A percentile compares a stretch with the other conserved stretches of the same genome.
phyloP scores from a whole-genome alignment of 2,797 vertebrate genomes.

The Protonibea diacanthus region DNA sequence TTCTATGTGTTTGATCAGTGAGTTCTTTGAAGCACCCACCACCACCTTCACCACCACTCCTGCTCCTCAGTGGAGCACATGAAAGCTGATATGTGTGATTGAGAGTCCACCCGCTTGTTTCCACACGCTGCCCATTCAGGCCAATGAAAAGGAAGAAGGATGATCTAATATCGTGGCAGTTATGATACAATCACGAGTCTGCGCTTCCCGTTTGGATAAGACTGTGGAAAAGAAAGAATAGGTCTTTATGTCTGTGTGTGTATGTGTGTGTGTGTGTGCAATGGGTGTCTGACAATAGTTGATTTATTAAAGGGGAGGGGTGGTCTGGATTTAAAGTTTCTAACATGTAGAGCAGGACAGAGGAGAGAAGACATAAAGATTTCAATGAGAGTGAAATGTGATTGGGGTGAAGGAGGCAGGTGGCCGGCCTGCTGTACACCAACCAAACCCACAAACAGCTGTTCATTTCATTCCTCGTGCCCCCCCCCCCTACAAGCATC shows the following conservation, averaged over 20 bases:
- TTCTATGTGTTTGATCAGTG: slow-evolving; percentile 70
- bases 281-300: slow-evolving; percentile 8
- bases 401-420: slow-evolving; percentile 67
- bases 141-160: slow-evolving; percentile 37
- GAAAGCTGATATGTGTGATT: slow-evolving; percentile 74
- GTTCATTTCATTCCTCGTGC: slow-evolving; percentile 70
- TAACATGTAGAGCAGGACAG: background rate
- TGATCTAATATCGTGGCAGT: slow-evolving; percentile 64
- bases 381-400: slow-evolving; percentile 48
- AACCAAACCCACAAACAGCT: slow-evolving; percentile 75
- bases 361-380: background rate
- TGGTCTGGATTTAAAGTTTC: slow-evolving; percentile 8
- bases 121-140: slow-evolving; percentile 53
- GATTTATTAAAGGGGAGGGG: background rate
- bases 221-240: slow-evolving; percentile 7
- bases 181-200: slow-evolving; percentile 61
- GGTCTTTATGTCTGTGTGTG: slow-evolving; percentile 9
- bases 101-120: slow-evolving; percentile 58
- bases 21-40: slow-evolving; percentile 78
- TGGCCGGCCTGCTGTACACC: slow-evolving; percentile 68
- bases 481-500: slow-evolving; percentile 50
- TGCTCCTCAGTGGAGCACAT: slow-evolving; percentile 48
- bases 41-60: background rate
- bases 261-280: background rate
- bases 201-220: slow-evolving; percentile 42